phyloP scores from a whole-genome alignment of 2,797 vertebrate genomes.

The Poecilia wingei region DNA sequence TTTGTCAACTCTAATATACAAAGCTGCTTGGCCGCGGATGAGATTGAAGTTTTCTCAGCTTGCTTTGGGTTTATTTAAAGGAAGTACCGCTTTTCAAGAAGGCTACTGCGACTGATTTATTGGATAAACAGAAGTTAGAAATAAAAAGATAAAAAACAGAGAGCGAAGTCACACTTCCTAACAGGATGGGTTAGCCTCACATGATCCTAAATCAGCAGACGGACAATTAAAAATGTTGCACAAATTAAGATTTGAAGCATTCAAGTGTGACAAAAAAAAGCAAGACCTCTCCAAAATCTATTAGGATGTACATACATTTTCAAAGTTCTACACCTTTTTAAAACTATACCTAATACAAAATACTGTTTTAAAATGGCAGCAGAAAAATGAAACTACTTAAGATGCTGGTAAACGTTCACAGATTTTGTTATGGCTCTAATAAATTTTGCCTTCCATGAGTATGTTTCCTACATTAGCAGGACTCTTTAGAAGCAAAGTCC shows the following conservation, averaged over 20 bases:
- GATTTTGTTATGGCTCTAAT: not conserved
- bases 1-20: constrained; percentile 74
- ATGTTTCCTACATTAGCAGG: not conserved
- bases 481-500: not conserved
- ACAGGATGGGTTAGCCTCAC: not conserved
- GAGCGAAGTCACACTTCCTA: not conserved
- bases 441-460: not conserved
- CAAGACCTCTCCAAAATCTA: not conserved
- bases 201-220: not conserved
- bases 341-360: not conserved
- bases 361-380: not conserved
- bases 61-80: constrained; percentile 64
- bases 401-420: not conserved
- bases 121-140: constrained; percentile 20
- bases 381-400: not conserved
- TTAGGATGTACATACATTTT: not conserved
- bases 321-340: not conserved
- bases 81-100: constrained; percentile 56
- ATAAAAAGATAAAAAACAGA: constrained; percentile 23
- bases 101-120: constrained; percentile 27
- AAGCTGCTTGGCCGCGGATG: constrained; percentile 57
- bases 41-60: constrained; percentile 64
- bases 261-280: not conserved
- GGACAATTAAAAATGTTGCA: not conserved
- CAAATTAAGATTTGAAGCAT: not conserved